Conservation (phyloP, 2,113 vertebrate species). For the Sylvia atricapilla region DNA sequence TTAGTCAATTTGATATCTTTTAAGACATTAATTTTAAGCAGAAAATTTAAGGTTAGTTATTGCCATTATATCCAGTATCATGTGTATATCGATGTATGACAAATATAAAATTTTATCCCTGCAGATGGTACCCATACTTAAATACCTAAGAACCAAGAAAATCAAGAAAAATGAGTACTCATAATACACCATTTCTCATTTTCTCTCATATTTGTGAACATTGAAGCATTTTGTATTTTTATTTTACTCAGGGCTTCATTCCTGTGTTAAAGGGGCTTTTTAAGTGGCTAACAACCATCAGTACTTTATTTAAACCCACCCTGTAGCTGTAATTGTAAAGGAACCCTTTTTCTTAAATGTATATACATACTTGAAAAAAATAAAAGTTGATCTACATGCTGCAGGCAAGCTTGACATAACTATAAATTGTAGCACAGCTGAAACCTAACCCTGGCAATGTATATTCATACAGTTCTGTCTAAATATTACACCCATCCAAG, state of each 20-base stretch:
- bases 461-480: not conserved
- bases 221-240: not conserved
- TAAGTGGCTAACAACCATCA: not conserved
- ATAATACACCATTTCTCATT: fast-evolving
- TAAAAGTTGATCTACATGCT: not conserved
- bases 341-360: not conserved
- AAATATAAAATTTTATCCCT: not conserved
- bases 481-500: not conserved
- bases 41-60: not conserved
- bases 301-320: not conserved
- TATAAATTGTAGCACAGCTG: not conserved
- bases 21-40: not conserved
- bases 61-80: not conserved
- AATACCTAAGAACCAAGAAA: not conserved
- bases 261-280: not conserved
- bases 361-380: not conserved
- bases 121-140: not conserved
- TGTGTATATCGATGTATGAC: not conserved
- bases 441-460: not conserved
- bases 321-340: not conserved
- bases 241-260: not conserved
- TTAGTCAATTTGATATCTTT: not conserved
- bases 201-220: not conserved
- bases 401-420: not conserved
- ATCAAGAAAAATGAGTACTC: not conserved